Percentiles rank a stretch among this genome's conserved stretches.
These are phyloP conservation scores for Struthio camelus DNA, from an alignment of 2,113 vertebrate species.

Conservation along the genomic window DNA sequence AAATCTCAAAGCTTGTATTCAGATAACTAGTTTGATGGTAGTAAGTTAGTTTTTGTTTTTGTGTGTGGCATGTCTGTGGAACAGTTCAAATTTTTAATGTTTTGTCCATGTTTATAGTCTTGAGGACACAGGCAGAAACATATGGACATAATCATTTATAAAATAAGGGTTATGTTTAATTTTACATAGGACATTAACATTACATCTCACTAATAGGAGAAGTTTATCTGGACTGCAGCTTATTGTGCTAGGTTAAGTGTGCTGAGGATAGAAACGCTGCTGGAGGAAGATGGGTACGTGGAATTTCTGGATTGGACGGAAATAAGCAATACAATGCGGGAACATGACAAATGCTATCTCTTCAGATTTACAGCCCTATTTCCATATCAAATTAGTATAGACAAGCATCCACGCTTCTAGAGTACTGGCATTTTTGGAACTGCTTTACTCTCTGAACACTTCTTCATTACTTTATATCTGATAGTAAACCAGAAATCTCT, in stretches of 20 bases:
- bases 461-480: background rate
- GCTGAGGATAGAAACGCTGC: background rate
- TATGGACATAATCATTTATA: background rate
- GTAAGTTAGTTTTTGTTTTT: background rate
- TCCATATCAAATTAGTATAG: background rate
- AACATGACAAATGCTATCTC: background rate
- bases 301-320: background rate
- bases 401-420: background rate
- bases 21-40: background rate
- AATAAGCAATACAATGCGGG: background rate
- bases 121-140: background rate
- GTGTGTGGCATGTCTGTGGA: rapidly evolving
- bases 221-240: background rate
- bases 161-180: background rate
- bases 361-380: background rate
- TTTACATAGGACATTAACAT: background rate
- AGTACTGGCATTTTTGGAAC: background rate
- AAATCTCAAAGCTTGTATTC: background rate
- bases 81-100: background rate
- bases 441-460: background rate
- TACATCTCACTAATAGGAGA: background rate
- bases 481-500: background rate
- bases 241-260: background rate
- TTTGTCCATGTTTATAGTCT: background rate
- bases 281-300: background rate